Evolutionary conservation across 2,797 vertebrate genomes (phyloP).

Genomic region (Tauraco hartlaubi): DNA sequence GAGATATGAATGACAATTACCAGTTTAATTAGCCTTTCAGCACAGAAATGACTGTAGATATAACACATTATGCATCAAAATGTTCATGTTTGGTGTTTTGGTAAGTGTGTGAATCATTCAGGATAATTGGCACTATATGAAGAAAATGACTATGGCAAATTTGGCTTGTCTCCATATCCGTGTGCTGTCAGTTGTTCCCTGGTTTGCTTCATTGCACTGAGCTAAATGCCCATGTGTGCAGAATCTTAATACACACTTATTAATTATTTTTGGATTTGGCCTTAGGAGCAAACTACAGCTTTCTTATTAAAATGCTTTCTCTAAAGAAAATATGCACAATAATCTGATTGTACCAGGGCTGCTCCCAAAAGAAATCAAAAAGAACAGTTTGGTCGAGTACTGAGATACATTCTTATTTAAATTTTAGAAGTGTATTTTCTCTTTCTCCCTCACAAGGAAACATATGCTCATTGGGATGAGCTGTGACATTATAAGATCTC

Average conservation of each 20-base stretch:
- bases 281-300: background rate
- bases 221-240: background rate
- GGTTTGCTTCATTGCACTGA: background rate
- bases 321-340: background rate
- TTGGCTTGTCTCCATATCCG: background rate
- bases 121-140: background rate
- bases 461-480: background rate
- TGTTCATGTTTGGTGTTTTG: background rate
- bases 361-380: background rate
- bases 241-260: background rate
- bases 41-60: background rate
- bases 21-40: conserved; percentile 45
- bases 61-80: background rate
- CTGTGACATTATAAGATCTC: background rate
- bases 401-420: background rate
- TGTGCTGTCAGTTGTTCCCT: background rate
- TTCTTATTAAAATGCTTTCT: background rate
- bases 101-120: background rate
- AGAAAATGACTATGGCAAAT: background rate
- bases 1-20: conserved; percentile 38
- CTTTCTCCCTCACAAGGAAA: background rate
- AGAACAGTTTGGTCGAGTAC: background rate
- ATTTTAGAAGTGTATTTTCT: background rate
- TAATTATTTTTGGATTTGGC: background rate
- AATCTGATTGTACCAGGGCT: background rate